Evolutionary conservation across 2,888 invertebrate genomes (phyloP), one percentile per base, ranked within the genome.

Genomic region (Colostygia pectinataria): DNA sequence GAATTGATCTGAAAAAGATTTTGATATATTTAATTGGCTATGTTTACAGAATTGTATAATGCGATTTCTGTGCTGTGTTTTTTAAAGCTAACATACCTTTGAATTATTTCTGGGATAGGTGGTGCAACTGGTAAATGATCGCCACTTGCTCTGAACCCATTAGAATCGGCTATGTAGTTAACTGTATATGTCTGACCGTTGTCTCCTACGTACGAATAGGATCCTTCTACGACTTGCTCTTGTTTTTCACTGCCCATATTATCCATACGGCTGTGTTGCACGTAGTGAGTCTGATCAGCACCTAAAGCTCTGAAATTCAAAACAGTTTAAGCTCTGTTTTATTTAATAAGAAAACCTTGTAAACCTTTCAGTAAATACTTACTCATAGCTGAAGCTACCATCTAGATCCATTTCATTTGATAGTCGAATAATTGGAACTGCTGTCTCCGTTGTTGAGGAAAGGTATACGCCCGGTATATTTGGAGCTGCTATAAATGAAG

Each of bases 51-150:
- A 25, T 1, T n/a, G n/a, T n/a, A 25, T 8, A 25, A 8, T 23
- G 23, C 23, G 6, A 25, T n/a, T 25, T 4, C 9, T 25, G n/a
- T 5, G 7, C 7, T 32, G 2, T 12, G 4, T 2, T 32, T 18
- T 10, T 18, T 10, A 33, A 12, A 36, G 8, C 7, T 9, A 43
- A 27, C 20, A 10, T 65, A 92, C 83, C 92, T 91, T 73, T 92
- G 92, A 65, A 94, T 94, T 32, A 93, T 93, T 70, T 92, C 93
- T 23, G 95, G 95, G 61, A 95, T 90, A 14, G 95, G 94, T 27
- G 95, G 95, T 4, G 95, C 92, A 23, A 94, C 94, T 28, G 96
- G 95, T 61, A 95, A 80, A 77, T 95, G 95, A 29, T 94, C 94
- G 40, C 95, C 95, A 64, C 92, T 92, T 7, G 95, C 94, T 68